phyloP scores from a whole-genome alignment of 1,140 invertebrate species.

The Sipha flava region DNA sequence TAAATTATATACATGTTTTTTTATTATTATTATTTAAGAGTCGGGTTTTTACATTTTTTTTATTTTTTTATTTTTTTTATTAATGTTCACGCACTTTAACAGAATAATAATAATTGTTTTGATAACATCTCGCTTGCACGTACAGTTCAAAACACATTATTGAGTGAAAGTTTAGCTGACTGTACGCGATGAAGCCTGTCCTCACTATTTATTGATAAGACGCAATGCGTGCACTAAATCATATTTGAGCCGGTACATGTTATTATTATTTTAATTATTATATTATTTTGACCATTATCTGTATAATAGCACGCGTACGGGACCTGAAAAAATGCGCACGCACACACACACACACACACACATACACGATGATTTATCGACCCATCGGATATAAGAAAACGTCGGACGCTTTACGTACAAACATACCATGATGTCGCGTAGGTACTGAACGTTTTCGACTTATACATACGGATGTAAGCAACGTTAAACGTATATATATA shows the following conservation, averaged over 20 bases:
- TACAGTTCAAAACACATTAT: not conserved
- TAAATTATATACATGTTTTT: too few relatives aligned
- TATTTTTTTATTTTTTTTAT: too few relatives aligned
- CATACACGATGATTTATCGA: not conserved
- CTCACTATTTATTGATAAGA: not conserved
- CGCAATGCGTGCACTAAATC: not conserved
- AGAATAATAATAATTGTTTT: constrained; percentile 5
- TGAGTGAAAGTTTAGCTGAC: not conserved
- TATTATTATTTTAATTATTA: too few relatives aligned
- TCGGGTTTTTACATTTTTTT: not conserved
- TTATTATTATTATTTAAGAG: constrained; percentile 7
- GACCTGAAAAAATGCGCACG: not conserved
- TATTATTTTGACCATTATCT: too few relatives aligned
- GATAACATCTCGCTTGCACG: not conserved
- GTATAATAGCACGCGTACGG: not conserved
- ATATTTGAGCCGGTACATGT: not conserved
- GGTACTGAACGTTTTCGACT: too few relatives aligned
- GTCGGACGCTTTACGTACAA: not conserved
- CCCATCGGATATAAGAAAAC: not conserved
- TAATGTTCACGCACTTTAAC: not conserved
- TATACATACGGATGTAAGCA: not conserved
- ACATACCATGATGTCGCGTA: not conserved
- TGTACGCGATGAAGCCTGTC: not conserved
- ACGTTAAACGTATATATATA: too few relatives aligned
- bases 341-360: not conserved